Evolutionary conservation across 1,140 invertebrate genomes (phyloP).

Genomic region (Ips typographus): DNA sequence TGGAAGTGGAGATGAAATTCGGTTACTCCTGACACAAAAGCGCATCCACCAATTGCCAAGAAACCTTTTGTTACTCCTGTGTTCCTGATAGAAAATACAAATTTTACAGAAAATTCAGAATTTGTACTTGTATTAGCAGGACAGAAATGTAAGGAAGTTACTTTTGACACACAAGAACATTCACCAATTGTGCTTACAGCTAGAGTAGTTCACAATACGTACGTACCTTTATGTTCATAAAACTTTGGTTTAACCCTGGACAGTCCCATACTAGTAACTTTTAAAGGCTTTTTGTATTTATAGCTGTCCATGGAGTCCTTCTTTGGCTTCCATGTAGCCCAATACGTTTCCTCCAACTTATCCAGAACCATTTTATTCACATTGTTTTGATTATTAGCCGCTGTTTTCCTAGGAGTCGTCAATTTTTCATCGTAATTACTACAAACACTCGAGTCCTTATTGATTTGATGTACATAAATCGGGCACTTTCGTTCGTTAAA

Average conservation of each 20-base stretch:
- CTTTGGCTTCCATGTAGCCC: conserved; percentile 49
- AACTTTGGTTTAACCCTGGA: background rate
- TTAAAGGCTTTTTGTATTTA: conserved; percentile 7
- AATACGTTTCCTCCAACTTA: conserved; percentile 48
- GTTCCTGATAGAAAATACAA: no score
- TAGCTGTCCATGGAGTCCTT: conserved; percentile 18
- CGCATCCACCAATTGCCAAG: no score
- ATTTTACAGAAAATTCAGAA: no score
- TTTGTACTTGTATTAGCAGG: no score
- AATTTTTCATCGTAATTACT: conserved; percentile 27
- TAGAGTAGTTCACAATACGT: no score
- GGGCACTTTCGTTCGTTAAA: conserved; percentile 36
- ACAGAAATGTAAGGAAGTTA: no score
- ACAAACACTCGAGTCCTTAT: conserved; percentile 23
- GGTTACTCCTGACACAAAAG: no score
- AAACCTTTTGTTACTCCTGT: no score
- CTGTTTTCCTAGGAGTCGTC: conserved; percentile 3
- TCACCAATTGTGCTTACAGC: no score
- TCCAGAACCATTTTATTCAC: conserved; percentile 32
- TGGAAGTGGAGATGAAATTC: no score
- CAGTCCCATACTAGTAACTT: background rate
- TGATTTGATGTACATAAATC: conserved; percentile 38
- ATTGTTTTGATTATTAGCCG: background rate
- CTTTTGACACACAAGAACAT: no score
- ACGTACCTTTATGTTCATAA: conserved; percentile 17